These are phyloP conservation scores for Pachydiplax longipennis DNA, from an alignment of 2,888 invertebrate species.

Conservation along the genomic window DNA sequence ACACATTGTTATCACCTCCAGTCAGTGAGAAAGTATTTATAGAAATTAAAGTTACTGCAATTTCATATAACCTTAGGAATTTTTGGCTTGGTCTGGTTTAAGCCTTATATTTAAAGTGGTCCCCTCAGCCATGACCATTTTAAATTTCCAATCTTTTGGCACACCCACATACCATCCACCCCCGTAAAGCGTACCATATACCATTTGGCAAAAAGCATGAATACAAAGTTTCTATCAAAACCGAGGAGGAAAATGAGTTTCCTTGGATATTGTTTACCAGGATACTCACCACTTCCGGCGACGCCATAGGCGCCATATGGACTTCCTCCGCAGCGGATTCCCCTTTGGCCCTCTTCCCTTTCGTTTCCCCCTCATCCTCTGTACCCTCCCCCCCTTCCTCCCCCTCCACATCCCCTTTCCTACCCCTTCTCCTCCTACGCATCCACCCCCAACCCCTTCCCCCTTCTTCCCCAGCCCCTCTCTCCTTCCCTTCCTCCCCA, in stretches of 20 bases:
- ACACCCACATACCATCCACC: too few species aligned
- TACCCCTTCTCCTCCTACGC: background rate
- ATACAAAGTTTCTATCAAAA: too few species aligned
- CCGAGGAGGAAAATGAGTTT: background rate
- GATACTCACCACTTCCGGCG: slow-evolving; percentile 60
- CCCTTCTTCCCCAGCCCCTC: background rate
- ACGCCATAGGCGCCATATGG: slow-evolving; percentile 59
- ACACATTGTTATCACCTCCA: too few species aligned
- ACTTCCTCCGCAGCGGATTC: slow-evolving; percentile 57
- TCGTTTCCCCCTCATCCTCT: slow-evolving; percentile 18
- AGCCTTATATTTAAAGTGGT: too few species aligned
- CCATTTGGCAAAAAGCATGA: too few species aligned
- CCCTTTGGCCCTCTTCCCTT: background rate
- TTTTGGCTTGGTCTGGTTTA: too few species aligned
- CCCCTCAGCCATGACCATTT: too few species aligned
- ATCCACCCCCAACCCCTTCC: background rate
- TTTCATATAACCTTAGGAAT: too few species aligned
- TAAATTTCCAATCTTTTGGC: too few species aligned
- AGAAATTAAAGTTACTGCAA: too few species aligned
- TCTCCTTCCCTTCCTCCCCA: background rate
- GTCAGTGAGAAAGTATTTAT: too few species aligned
- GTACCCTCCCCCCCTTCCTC: slow-evolving; percentile 28
- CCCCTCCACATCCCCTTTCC: background rate
- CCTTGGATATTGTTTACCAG: background rate
- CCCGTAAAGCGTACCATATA: too few species aligned